Evolutionary conservation across 2,888 invertebrate species (phyloP), one percentile per base, ranked within the genome.

Genomic region (Eutolmus rufibarbis): DNA sequence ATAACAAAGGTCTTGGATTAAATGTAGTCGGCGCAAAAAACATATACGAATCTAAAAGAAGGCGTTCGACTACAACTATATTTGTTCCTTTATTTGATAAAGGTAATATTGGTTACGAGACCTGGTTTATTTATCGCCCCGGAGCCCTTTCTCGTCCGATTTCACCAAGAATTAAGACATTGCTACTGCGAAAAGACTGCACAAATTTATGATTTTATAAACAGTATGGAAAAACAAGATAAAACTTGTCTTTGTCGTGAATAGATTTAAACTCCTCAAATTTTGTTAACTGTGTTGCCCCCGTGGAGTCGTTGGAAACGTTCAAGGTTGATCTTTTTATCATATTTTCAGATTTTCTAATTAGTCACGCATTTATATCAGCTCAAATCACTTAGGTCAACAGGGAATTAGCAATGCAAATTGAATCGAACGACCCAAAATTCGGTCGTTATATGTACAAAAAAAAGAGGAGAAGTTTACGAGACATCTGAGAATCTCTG

Each of bases 341-440:
- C 57, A 28, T 51, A 19, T 66, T 3, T 28, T 28, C 9, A 66
- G 66, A 23, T 19, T 23, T 23, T 23, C 28, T 23, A 66, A 66
- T 66, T 66, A 66, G 19, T 40, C 46, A 23, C 14, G 31, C 34
- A 40, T 31, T 8, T 2, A 23, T 14, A 28, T 57, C n/a, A 34
- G 23, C 23, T 57, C 23, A 19, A 16, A 56, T 51, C 16, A 31
- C 46, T 56, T 34, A 81, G 56, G 40, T 81, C 40, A 81, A 28
- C 23, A 43, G 77, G 51, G 43, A 46, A 79, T 43, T 79, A 40
- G 43, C 43, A 43, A 46, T 79, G 79, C 79, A 79, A 79, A 79
- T 79, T 28, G 46, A 37, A n/a, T 8, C 9, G 12, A 66, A 19
- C 23, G 43, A 43, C 4, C 46, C 43, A 2, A 79, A 79, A n/a